Conservation (phyloP, 2,888 invertebrate genomes). For the Orgyia antiqua region DNA sequence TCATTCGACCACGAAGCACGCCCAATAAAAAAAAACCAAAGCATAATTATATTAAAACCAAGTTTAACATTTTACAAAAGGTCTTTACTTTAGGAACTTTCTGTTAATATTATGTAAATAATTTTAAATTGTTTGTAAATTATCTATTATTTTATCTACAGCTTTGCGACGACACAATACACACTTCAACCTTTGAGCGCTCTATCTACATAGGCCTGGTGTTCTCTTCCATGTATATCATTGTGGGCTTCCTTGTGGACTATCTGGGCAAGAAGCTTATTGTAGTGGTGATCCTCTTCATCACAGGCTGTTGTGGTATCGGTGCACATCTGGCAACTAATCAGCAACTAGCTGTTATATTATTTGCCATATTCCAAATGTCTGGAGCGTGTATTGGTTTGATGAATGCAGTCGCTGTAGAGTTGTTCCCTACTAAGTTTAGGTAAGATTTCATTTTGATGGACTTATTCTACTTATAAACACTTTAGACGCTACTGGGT, state of each 20-base stretch:
- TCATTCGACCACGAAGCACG: too few species aligned
- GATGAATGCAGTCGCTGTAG: slow-evolving; percentile 77
- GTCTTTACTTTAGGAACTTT: too few species aligned
- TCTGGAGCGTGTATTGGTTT: slow-evolving; percentile 77
- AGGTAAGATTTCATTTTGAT: slow-evolving; percentile 35
- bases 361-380: slow-evolving; percentile 75
- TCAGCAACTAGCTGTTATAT: slow-evolving; percentile 77
- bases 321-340: slow-evolving; percentile 78
- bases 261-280: slow-evolving; percentile 74
- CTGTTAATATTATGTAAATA: too few species aligned
- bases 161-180: slow-evolving; percentile 74
- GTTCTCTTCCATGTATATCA: slow-evolving; percentile 80
- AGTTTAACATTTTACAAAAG: too few species aligned
- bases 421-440: slow-evolving; percentile 77
- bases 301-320: slow-evolving; percentile 77
- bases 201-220: slow-evolving; percentile 82
- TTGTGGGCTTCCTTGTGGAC: slow-evolving; percentile 80
- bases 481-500: background rate
- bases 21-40: too few species aligned
- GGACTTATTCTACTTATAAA: background rate
- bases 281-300: slow-evolving; percentile 62
- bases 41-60: too few species aligned
- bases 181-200: slow-evolving; percentile 80
- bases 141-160: slow-evolving; percentile 19
- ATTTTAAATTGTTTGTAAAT: too few species aligned